phyloP scores from a whole-genome alignment of 2,797 vertebrate species.

The Coluber constrictor region DNA sequence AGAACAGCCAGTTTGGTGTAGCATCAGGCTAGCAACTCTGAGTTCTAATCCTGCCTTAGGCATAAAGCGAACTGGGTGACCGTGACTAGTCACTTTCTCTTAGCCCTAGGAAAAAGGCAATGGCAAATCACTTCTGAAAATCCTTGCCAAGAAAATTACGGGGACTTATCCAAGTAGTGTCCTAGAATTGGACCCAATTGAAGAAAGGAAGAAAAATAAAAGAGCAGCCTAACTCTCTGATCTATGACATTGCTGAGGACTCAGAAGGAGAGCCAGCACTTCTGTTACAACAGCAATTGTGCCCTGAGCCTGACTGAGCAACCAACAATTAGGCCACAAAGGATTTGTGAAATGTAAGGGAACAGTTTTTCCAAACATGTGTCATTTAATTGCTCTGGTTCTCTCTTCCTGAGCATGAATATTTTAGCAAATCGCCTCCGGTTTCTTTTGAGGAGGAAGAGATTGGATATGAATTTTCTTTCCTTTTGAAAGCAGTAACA shows the following conservation, averaged over 20 bases:
- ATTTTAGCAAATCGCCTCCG: conserved; percentile 43
- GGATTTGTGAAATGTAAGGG: conserved; percentile 55
- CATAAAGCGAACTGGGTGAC: background rate
- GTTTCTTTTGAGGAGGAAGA: conserved; percentile 40
- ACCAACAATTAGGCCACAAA: conserved; percentile 46
- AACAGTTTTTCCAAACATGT: conserved; percentile 44
- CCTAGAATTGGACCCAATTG: background rate
- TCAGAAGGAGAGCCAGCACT: accelerated
- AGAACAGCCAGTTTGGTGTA: background rate
- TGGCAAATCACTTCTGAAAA: background rate
- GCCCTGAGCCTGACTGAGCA: background rate
- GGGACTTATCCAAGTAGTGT: background rate
- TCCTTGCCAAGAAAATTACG: background rate
- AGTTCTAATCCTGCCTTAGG: background rate
- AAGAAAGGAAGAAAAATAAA: background rate
- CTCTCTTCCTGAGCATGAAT: conserved; percentile 58
- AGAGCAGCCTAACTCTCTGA: background rate
- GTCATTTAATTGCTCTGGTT: conserved; percentile 60
- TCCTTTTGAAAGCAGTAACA: background rate
- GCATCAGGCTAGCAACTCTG: background rate
- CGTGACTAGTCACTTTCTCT: background rate
- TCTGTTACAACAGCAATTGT: conserved; percentile 21
- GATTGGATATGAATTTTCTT: conserved; percentile 22
- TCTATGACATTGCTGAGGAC: background rate
- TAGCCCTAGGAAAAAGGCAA: background rate